Evolutionary conservation across 2,888 invertebrate genomes (phyloP).

Genomic region (Tryphoninae sp.): DNA sequence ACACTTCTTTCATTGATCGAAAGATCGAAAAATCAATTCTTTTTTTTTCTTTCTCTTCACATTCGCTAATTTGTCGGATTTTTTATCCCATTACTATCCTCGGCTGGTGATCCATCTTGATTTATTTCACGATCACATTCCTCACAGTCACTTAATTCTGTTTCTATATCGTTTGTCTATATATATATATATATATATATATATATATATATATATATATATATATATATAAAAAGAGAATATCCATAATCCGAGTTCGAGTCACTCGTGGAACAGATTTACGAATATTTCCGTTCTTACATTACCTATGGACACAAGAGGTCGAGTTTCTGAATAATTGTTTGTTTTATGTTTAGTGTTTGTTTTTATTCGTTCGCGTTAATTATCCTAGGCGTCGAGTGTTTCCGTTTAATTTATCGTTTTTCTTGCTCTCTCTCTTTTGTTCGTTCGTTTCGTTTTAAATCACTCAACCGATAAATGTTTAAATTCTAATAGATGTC

Average conservation of each 20-base stretch:
- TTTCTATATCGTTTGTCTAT: slow-evolving; percentile 13
- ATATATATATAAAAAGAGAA: slow-evolving; percentile 23
- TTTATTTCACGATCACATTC: slow-evolving; percentile 16
- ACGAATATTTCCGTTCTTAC: slow-evolving; percentile 46
- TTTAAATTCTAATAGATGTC: slow-evolving; percentile 53
- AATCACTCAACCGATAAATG: slow-evolving; percentile 25
- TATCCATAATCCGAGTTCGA: slow-evolving; percentile 23
- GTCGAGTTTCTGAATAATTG: slow-evolving; percentile 20
- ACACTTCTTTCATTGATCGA: not conserved
- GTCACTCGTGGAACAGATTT: slow-evolving; percentile 32
- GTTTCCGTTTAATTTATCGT: not conserved
- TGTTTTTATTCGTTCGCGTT: not conserved
- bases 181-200: slow-evolving; percentile 24
- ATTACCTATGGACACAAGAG: slow-evolving; percentile 49
- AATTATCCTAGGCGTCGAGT: slow-evolving; percentile 41
- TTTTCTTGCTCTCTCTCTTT: slow-evolving; percentile 4
- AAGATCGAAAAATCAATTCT: slow-evolving; percentile 6
- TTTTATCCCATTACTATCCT: slow-evolving; percentile 18
- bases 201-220: slow-evolving; percentile 22
- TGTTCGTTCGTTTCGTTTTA: slow-evolving; percentile 1
- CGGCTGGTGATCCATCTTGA: slow-evolving; percentile 16
- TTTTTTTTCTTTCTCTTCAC: slow-evolving; percentile 31
- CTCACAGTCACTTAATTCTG: slow-evolving; percentile 20
- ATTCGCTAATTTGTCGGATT: slow-evolving; percentile 5
- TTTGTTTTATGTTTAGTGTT: no score